Conservation (phyloP, 2,113 vertebrate genomes). For the Micronycteris hirsuta region DNA sequence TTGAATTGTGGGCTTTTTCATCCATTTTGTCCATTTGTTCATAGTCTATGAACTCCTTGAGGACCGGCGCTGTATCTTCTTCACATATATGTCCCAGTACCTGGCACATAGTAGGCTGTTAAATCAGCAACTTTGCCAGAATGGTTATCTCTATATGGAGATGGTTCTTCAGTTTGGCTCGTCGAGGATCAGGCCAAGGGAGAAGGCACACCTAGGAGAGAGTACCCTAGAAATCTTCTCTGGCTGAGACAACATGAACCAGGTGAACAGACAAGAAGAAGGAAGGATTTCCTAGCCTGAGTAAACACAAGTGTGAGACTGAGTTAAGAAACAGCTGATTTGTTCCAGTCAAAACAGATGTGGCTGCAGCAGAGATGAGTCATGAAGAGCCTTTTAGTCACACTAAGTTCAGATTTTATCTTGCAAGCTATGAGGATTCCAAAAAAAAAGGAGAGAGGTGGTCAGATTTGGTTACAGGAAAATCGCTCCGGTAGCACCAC, state of each 20-base stretch:
- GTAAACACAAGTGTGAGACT: not conserved
- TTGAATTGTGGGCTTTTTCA: not conserved
- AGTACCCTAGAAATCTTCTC: not conserved
- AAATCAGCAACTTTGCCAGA: not conserved
- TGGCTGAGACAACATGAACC: not conserved
- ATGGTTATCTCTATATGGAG: not conserved
- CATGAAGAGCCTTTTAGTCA: not conserved
- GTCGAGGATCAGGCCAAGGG: not conserved
- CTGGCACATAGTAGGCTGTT: not conserved
- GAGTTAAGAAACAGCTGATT: not conserved
- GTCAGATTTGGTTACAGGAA: not conserved
- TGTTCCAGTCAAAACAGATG: not conserved
- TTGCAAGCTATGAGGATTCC: not conserved
- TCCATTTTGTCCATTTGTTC: not conserved
- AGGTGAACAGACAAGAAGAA: not conserved
- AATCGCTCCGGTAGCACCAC: not conserved
- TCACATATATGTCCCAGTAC: rapidly evolving
- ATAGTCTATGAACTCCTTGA: not conserved
- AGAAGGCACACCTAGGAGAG: not conserved
- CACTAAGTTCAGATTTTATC: not conserved
- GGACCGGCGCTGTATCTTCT: rapidly evolving
- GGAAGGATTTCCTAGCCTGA: not conserved
- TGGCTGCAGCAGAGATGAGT: not conserved
- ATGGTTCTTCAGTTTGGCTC: not conserved
- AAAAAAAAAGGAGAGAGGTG: not conserved